Conservation (phyloP, 2,797 vertebrate genomes). For the Hypotaenidia philippensis region DNA sequence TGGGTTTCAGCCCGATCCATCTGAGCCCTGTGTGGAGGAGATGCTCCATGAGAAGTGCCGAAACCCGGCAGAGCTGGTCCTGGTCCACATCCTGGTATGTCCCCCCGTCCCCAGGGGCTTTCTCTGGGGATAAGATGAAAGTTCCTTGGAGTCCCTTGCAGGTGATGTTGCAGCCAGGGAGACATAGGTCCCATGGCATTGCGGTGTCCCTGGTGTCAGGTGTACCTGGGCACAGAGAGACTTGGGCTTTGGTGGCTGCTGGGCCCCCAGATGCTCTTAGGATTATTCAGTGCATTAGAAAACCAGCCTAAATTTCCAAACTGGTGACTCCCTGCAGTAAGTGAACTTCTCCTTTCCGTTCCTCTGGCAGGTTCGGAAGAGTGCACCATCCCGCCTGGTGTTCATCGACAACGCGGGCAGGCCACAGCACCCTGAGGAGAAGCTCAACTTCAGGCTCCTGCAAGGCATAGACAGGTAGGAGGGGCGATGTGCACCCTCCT, state of each 20-base stretch:
- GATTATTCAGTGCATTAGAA: background rate
- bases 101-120: background rate
- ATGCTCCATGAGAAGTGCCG: conserved; percentile 87
- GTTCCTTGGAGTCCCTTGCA: background rate
- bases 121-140: background rate
- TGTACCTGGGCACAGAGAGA: rapidly evolving
- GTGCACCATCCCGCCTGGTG: conserved; percentile 84
- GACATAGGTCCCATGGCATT: background rate
- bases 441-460: conserved; percentile 92
- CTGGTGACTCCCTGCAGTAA: background rate
- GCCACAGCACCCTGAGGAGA: conserved; percentile 84
- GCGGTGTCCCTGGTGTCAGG: background rate
- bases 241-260: background rate
- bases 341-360: background rate
- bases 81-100: conserved; percentile 95
- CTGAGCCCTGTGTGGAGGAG: conserved; percentile 91
- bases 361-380: conserved; percentile 69
- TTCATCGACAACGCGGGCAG: conserved; percentile 93
- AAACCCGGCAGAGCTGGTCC: conserved; percentile 83
- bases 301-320: background rate
- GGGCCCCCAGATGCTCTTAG: rapidly evolving
- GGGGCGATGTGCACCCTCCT: rapidly evolving
- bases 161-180: background rate
- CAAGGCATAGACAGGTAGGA: conserved; percentile 90
- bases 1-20: conserved; percentile 88